phyloP scores from a whole-genome alignment of 2,113 vertebrate species.

The Bos taurus region ARS-UCD2.0 NC_037334.1:84588001-84588500 shows the following conservation, averaged over 20 bases:
- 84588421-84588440: background rate
- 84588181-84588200: background rate
- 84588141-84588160: conserved; percentile 26
- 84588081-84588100: conserved; percentile 4
- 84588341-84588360: background rate
- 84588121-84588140: background rate
- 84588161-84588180: conserved; percentile 12
- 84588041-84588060: background rate
- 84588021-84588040: conserved; percentile 42
- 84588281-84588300: background rate
- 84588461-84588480: conserved; percentile 7
- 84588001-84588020: conserved; percentile 32
- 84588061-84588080: conserved; percentile 13
- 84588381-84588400: fast-evolving
- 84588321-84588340: background rate
- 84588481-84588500: background rate
- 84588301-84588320: background rate
- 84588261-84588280: background rate
- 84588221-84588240: conserved; percentile 13
- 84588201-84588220: background rate
- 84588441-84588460: conserved; percentile 14
- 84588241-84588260: background rate
- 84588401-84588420: background rate
- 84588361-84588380: background rate
- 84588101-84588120: background rate